These are phyloP conservation scores for Drosophila biarmipes DNA, from an alignment of 1,140 invertebrate species.

Conservation along the genomic window DNA sequence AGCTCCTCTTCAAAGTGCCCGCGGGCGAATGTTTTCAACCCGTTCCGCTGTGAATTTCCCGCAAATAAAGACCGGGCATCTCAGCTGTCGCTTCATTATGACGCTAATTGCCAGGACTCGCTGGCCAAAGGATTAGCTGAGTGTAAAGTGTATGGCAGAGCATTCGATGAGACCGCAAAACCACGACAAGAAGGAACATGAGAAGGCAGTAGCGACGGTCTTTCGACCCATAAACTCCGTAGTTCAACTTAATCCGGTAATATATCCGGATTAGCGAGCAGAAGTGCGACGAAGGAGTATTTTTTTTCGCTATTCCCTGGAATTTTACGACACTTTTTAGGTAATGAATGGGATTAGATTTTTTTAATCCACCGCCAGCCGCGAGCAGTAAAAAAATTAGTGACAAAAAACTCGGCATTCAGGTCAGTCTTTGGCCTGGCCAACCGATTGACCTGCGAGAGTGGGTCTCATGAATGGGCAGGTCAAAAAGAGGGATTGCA, in stretches of 20 bases:
- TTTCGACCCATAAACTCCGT: conserved; percentile 66
- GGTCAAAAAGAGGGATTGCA: conserved; percentile 45
- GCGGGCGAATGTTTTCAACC: conserved; percentile 11
- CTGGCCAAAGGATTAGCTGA: conserved; percentile 51
- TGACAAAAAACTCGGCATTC: conserved; percentile 37
- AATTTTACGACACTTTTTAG: conserved; percentile 71
- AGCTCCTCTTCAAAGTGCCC: not conserved
- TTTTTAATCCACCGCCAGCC: conserved; percentile 65
- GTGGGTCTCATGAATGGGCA: conserved; percentile 66
- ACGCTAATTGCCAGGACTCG: conserved; percentile 58
- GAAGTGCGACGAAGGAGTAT: conserved; percentile 1
- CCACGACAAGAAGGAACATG: not conserved
- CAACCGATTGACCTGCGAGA: conserved; percentile 37
- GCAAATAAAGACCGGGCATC: conserved; percentile 43
- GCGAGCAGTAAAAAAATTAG: conserved; percentile 52
- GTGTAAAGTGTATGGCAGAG: conserved; percentile 3
- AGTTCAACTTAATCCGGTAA: conserved; percentile 64
- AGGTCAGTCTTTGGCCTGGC: conserved; percentile 14
- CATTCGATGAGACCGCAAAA: conserved; percentile 23
- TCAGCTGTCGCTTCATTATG: conserved; percentile 73
- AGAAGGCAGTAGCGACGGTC: conserved; percentile 2
- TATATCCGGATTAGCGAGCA: conserved; percentile 65
- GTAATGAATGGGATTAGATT: conserved; percentile 75
- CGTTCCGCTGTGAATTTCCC: conserved; percentile 54
- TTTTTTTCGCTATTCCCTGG: conserved; percentile 32